Evolutionary conservation across 2,888 invertebrate species (phyloP), one percentile per base, ranked within the genome.

Genomic region (Hypomecis atomaria): DNA sequence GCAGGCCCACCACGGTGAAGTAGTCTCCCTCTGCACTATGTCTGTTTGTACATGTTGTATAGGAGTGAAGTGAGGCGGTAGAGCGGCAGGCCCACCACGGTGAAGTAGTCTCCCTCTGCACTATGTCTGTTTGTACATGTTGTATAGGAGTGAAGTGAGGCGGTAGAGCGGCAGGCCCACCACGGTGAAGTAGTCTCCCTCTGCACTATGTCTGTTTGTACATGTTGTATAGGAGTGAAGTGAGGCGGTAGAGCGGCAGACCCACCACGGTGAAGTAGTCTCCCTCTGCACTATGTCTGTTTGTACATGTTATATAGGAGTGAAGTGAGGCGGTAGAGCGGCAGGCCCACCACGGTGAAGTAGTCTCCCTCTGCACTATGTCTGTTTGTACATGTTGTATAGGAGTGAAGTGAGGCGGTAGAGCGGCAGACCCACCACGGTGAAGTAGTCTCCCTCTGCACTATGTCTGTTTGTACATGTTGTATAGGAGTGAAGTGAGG

Each of bases 211-310:
- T 53, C 42, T 84, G 73, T 67, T 86, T 88, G 69, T 87, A 92
- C 74, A 94, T 83, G 48, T 93, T 85, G 70, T 93, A 94, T 0
- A 95, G 77, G 47, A 93, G 93, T n/a, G 86, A 82, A 59, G 93
- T 93, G 0, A 95, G 82, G 52, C 93, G 85, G 78, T 96, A 95
- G 3, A 98, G 79, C 0, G 98, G 98, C 71, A 99, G 92, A 0
- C 98, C 98, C 80, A 98, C 96, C 0, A 98, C 97, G 64, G 97
- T 98, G 87, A 96, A 98, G 87, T 95, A 98, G 80, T 98, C 98
- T 0, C 96, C 98, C 42, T 96, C 94, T n/a, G 7, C 36, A 9
- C 36, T 70, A 77, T 50, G 70, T 53, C 42, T 84, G 73, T 67
- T 86, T 88, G 69, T 87, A 92, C 74, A 94, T 83, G 48, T 93